These are phyloP conservation scores for Apamea monoglypha DNA, from an alignment of 2,888 invertebrate species.

Conservation along the genomic window DNA sequence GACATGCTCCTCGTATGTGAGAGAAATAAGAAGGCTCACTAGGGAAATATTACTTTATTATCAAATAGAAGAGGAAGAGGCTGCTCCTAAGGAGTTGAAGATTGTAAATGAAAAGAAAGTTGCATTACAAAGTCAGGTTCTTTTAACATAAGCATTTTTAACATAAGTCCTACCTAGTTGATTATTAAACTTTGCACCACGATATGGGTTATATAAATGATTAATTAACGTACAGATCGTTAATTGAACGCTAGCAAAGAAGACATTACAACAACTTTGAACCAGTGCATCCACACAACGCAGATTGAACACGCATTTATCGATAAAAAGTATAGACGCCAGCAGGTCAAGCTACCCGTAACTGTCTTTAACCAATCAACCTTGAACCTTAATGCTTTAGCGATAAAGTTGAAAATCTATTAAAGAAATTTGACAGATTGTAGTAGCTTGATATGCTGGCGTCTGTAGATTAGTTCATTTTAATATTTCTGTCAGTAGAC, in stretches of 20 bases:
- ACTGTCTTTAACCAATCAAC: too few species aligned
- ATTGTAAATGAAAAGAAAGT: neutral
- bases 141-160: too few species aligned
- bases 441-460: too few species aligned
- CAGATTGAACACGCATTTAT: neutral
- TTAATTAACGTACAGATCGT: neutral
- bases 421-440: too few species aligned
- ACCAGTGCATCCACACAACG: neutral
- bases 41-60: neutral
- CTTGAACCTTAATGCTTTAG: too few species aligned
- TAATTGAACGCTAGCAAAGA: neutral
- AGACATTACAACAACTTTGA: neutral
- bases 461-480: neutral
- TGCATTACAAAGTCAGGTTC: neutral
- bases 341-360: too few species aligned
- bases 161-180: too few species aligned
- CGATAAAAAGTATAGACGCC: neutral
- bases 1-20: neutral
- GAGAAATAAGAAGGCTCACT: constrained; percentile 10
- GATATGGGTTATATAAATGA: neutral
- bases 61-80: neutral
- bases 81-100: neutral
- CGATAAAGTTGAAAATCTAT: too few species aligned
- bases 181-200: neutral
- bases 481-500: neutral